These are phyloP conservation scores for Apoderus coryli DNA, from an alignment of 2,888 invertebrate species.

Conservation along the genomic window DNA sequence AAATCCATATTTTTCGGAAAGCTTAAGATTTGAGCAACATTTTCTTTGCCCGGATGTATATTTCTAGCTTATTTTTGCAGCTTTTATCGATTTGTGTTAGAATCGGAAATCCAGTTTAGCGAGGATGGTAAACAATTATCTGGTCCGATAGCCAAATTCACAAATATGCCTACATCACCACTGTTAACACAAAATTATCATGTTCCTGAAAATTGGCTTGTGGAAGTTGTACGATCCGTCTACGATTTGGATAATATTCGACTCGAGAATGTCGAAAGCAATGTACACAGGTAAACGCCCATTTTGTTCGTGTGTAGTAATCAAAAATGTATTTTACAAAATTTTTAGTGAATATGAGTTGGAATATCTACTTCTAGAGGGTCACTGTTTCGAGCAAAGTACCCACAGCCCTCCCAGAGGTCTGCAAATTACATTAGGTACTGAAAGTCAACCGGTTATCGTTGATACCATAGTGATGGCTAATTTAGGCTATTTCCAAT, in stretches of 20 bases:
- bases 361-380: slow-evolving; percentile 87
- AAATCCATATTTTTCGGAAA: slow-evolving; percentile 1
- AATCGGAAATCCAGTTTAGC: slow-evolving; percentile 74
- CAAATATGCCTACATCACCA: slow-evolving; percentile 80
- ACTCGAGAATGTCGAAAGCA: slow-evolving; percentile 78
- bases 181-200: slow-evolving; percentile 80
- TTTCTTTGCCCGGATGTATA: slow-evolving; percentile 6
- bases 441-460: slow-evolving; percentile 56
- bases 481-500: slow-evolving; percentile 95
- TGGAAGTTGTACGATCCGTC: slow-evolving; percentile 80
- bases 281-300: slow-evolving; percentile 55
- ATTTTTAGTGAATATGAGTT: slow-evolving; percentile 79
- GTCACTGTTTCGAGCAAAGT: slow-evolving; percentile 88
- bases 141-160: slow-evolving; percentile 75
- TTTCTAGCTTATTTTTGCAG: too few species aligned
- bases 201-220: slow-evolving; percentile 92
- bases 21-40: neutral
- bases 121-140: slow-evolving; percentile 50
- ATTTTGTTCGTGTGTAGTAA: too few species aligned
- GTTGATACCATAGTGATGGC: slow-evolving; percentile 99
- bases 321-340: slow-evolving; percentile 1
- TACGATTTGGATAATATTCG: slow-evolving; percentile 97
- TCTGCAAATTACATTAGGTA: slow-evolving; percentile 89
- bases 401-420: slow-evolving; percentile 91
- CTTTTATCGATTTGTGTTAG: slow-evolving; percentile 90